Conservation (phyloP, 2,797 vertebrate genomes). For the Sebastes minor region DNA sequence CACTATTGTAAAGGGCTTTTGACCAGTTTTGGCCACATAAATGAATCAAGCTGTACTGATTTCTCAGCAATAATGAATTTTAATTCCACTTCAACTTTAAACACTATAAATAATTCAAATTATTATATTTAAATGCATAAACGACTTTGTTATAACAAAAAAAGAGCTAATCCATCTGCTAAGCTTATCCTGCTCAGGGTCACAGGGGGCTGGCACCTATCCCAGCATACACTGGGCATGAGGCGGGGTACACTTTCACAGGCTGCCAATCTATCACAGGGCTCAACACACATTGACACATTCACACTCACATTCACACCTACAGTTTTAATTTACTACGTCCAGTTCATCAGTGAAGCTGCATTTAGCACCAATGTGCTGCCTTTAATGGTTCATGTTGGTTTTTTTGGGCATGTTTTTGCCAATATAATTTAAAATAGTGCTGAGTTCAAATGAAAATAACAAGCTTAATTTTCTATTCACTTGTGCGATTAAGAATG, state of each 20-base stretch:
- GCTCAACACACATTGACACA: slow-evolving; percentile 21
- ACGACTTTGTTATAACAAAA: not conserved
- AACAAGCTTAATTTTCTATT: not conserved
- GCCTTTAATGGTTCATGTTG: not conserved
- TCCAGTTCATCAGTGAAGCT: slow-evolving; percentile 38
- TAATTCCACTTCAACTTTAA: not conserved
- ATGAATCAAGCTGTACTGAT: not conserved
- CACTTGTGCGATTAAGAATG: not conserved
- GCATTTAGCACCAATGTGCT: not conserved
- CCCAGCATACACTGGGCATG: slow-evolving; percentile 44
- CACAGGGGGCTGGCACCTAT: slow-evolving; percentile 18
- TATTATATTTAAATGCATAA: not conserved
- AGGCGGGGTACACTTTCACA: slow-evolving; percentile 19
- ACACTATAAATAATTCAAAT: not conserved
- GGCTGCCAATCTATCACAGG: slow-evolving; percentile 37
- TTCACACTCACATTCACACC: slow-evolving; percentile 57
- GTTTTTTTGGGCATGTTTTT: not conserved
- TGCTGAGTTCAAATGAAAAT: not conserved
- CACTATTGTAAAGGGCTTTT: not conserved
- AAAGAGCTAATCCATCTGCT: not conserved
- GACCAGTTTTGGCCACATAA: not conserved
- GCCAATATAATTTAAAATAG: not conserved
- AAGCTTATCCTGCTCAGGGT: not conserved
- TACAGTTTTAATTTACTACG: slow-evolving; percentile 42
- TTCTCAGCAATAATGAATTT: not conserved